Conservation (phyloP, 2,797 vertebrate species). For the Crocidura indochinensis region DNA sequence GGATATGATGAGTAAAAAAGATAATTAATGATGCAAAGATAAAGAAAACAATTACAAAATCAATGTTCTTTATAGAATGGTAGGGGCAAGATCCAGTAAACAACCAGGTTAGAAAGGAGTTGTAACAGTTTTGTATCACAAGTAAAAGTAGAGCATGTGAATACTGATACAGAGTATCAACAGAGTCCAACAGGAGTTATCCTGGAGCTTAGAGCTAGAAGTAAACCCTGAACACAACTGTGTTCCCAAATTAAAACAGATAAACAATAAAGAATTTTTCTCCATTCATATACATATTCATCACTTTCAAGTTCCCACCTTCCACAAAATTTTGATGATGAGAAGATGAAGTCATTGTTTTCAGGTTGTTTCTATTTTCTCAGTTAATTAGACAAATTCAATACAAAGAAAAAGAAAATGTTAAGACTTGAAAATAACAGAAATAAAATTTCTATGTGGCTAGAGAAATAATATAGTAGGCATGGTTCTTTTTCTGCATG, state of each 20-base stretch:
- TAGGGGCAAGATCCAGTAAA: neutral
- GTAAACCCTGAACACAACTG: too few relatives aligned
- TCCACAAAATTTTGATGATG: neutral
- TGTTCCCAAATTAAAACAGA: too few relatives aligned
- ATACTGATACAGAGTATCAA: neutral
- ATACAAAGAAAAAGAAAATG: neutral
- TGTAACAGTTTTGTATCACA: conserved; percentile 5
- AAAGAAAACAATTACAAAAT: neutral
- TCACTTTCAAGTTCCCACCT: too few relatives aligned
- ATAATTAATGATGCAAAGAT: conserved; percentile 4
- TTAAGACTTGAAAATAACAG: too few relatives aligned
- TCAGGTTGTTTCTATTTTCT: conserved; percentile 9
- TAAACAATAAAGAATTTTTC: too few relatives aligned
- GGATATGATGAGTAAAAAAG: neutral
- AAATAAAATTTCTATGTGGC: conserved; percentile 9
- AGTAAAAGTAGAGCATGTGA: conserved; percentile 2
- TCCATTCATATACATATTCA: too few relatives aligned
- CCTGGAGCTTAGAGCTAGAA: too few relatives aligned
- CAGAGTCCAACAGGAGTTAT: too few relatives aligned
- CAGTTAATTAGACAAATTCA: conserved; percentile 39
- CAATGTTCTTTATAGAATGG: conserved; percentile 1
- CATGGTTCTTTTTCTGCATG: too few relatives aligned
- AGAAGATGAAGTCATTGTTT: conserved; percentile 17
- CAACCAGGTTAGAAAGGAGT: neutral
- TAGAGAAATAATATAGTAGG: too few relatives aligned